phyloP scores from a whole-genome alignment of 2,113 vertebrate genomes.

The Pelmatolapia mariae region DNA sequence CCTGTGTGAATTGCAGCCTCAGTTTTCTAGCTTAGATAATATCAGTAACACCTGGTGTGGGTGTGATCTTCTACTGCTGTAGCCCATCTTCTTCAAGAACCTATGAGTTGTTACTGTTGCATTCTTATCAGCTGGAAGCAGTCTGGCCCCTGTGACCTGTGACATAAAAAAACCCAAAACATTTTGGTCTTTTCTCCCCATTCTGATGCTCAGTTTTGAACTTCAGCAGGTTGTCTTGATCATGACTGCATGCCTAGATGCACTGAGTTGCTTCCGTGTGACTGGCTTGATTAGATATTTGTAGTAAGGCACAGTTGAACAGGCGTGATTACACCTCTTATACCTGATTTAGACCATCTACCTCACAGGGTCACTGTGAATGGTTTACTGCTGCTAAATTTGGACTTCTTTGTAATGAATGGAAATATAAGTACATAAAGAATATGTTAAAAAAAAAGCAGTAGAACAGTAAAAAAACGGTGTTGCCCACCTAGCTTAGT shows the following conservation, averaged over 20 bases:
- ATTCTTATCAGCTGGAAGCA: background rate
- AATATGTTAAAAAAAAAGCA: background rate
- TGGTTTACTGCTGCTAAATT: background rate
- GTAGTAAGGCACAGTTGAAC: background rate
- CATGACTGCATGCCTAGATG: background rate
- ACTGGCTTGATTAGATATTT: background rate
- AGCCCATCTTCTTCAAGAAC: background rate
- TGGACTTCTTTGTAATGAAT: background rate
- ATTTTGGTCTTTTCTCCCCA: background rate
- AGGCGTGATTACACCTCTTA: background rate
- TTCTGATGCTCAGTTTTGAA: background rate
- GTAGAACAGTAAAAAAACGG: background rate
- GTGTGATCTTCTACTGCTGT: background rate
- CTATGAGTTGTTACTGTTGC: background rate
- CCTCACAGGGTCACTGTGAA: background rate
- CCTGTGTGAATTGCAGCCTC: background rate
- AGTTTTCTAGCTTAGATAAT: background rate
- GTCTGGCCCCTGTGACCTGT: background rate
- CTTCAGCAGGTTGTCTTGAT: background rate
- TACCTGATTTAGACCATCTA: background rate
- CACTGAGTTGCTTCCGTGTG: background rate
- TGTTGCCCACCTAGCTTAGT: background rate
- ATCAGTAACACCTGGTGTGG: background rate
- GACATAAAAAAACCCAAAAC: accelerated
- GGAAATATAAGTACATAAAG: background rate